Evolutionary conservation across 2,113 vertebrate species (phyloP).

Genomic region (Thryonomys swinderianus): DNA sequence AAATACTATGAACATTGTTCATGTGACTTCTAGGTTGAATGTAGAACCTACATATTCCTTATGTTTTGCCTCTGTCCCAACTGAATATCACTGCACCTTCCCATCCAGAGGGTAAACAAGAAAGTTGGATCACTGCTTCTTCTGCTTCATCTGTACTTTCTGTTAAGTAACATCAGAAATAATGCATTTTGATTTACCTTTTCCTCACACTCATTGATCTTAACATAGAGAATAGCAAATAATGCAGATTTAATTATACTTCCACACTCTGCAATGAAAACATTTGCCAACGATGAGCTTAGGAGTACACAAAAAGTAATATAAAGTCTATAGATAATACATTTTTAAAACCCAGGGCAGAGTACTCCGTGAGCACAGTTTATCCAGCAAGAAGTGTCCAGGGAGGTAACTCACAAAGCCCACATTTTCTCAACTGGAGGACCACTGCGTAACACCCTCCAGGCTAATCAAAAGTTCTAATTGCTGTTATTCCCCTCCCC

Average conservation of each 20-base stretch:
- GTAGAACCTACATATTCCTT: not conserved
- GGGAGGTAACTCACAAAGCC: conserved; percentile 80
- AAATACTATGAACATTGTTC: not conserved
- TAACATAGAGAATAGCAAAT: not conserved
- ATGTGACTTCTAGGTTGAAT: conserved; percentile 1
- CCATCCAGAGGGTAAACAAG: not conserved
- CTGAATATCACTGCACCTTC: not conserved
- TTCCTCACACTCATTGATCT: not conserved
- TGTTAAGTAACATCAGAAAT: conserved; percentile 37
- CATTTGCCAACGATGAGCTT: conserved; percentile 7
- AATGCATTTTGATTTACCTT: not conserved
- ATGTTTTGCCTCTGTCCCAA: not conserved
- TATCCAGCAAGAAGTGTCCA: conserved; percentile 67
- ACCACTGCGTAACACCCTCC: conserved; percentile 43
- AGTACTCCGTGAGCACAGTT: conserved; percentile 76
- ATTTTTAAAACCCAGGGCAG: conserved; percentile 66
- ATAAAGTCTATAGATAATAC: conserved; percentile 62
- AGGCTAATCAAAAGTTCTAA: conserved; percentile 60
- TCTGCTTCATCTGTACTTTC: not conserved
- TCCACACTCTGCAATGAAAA: conserved; percentile 19
- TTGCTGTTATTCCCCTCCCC: not conserved
- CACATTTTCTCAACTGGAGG: conserved; percentile 71
- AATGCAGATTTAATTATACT: not conserved
- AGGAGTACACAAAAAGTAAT: conserved; percentile 19
- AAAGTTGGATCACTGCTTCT: not conserved